Evolutionary conservation across 2,888 invertebrate genomes (phyloP).

Genomic region (Mesorhabditis sp.): DNA sequence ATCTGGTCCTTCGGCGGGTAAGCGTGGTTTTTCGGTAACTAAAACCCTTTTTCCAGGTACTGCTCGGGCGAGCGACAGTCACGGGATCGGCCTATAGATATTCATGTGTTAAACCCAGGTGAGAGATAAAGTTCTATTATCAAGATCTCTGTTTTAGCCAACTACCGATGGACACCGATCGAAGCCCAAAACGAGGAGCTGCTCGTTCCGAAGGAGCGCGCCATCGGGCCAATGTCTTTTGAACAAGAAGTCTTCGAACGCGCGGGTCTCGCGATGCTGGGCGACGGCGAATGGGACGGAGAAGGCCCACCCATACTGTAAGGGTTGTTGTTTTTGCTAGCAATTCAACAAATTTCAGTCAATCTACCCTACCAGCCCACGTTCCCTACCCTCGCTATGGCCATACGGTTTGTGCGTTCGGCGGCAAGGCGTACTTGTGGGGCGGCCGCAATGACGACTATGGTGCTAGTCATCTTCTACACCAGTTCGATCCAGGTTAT

Average conservation of each 20-base stretch:
- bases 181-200: slow-evolving; percentile 9
- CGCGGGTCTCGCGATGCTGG: not conserved
- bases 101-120: slow-evolving; percentile 77
- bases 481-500: slow-evolving; percentile 75
- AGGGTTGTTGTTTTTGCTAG: not conserved
- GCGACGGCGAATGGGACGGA: not conserved
- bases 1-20: slow-evolving; percentile 7
- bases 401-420: slow-evolving; percentile 80
- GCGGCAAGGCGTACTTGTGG: slow-evolving; percentile 78
- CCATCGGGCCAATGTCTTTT: not conserved
- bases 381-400: slow-evolving; percentile 81
- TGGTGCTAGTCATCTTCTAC: slow-evolving; percentile 75
- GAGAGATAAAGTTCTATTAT: slow-evolving; percentile 54
- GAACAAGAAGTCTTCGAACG: not conserved
- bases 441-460: slow-evolving; percentile 81
- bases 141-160: slow-evolving; percentile 5
- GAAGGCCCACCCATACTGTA: not conserved
- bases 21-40: not conserved
- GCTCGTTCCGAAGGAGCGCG: not conserved
- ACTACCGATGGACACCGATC: slow-evolving; percentile 25
- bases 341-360: not conserved
- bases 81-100: slow-evolving; percentile 73
- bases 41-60: slow-evolving; percentile 67
- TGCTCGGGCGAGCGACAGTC: slow-evolving; percentile 78
- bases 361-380: not conserved